phyloP scores from a whole-genome alignment of 2,888 invertebrate genomes.

The Ochropleura leucogaster region DNA sequence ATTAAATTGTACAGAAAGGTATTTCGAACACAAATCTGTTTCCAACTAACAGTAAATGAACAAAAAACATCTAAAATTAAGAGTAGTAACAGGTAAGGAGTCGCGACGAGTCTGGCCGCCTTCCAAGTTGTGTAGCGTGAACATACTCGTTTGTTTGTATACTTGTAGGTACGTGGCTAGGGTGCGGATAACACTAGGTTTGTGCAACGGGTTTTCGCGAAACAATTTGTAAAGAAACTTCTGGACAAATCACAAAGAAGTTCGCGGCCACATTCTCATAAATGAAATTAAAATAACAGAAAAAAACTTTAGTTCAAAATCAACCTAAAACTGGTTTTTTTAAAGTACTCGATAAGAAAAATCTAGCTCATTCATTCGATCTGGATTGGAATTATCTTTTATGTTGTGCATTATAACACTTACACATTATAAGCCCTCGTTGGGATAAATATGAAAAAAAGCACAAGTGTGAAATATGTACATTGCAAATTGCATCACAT shows the following conservation, averaged over 20 bases:
- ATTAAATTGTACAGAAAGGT: constrained; percentile 2
- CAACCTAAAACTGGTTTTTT: too few species aligned
- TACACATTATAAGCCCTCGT: background rate
- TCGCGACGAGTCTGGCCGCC: constrained; percentile 39
- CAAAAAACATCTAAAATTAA: constrained; percentile 41
- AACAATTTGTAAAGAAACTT: background rate
- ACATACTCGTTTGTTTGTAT: constrained; percentile 41
- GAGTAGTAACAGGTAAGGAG: constrained; percentile 55
- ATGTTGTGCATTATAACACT: too few species aligned
- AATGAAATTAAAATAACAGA: too few species aligned
- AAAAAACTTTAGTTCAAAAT: too few species aligned
- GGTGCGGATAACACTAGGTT: constrained; percentile 20
- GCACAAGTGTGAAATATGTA: too few species aligned
- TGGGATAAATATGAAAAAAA: too few species aligned
- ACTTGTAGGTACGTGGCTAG: constrained; percentile 24
- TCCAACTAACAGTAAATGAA: constrained; percentile 23
- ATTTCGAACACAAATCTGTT: constrained; percentile 5
- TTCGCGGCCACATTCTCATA: too few species aligned
- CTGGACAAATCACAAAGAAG: background rate
- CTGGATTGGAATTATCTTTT: too few species aligned
- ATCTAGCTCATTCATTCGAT: too few species aligned
- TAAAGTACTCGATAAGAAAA: too few species aligned
- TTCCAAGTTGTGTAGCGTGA: constrained; percentile 50
- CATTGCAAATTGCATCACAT: too few species aligned
- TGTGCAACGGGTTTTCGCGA: background rate